Base-by-base conservation (phyloP, 2,888 invertebrate species). In the Crematogaster levior region DNA sequence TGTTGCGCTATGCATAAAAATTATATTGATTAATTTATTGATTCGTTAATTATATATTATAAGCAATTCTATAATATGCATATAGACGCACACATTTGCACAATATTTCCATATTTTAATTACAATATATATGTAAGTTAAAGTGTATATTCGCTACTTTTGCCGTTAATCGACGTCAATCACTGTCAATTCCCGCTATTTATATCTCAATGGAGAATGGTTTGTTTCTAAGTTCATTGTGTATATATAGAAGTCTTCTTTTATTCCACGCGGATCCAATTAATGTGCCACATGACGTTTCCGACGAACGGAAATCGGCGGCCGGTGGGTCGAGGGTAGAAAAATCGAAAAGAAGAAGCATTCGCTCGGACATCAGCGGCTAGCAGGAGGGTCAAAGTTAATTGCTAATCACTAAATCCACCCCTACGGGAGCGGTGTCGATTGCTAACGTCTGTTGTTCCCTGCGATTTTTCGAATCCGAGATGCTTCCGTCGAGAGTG, bases 281-380 rank as follows among this genome's bases (percentile, higher is more conserved):
- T 93, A 93, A 93, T 93, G 90, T 90, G 90, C 92, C 93, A 93
- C 92, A 93, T 93, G 93, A 93, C 93, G 93, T 92, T 93, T 93
- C 92, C 92, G 90, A 92, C 89, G 85, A 91, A 86, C 92, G 92
- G 92, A 92, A 93, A 93, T 92, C 92, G 91, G 84, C 61, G 66
- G 74, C 77, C 51, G 65, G 27, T 51, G 83, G 81, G 84, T 58
- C 79, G 75, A 60, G 77, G 68, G 83, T 48, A 73, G 88, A 85
- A 82, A 83, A 83, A 82, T 53, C 63, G 51, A 70, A 72, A 70
- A 77, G 80, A 65, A 77, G 79, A 77, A 51, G 83, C 73, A 74
- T 58, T 83, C 66, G 68, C 82, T 70, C 88, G 85, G 87, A 89
- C 87, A 84, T 84, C 82, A 84, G 85, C 81, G 85, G 82, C 82